Evolutionary conservation across 2,113 vertebrate genomes (phyloP), one percentile per base, ranked within the genome.

Genomic region (Apodemus sylvaticus): DNA sequence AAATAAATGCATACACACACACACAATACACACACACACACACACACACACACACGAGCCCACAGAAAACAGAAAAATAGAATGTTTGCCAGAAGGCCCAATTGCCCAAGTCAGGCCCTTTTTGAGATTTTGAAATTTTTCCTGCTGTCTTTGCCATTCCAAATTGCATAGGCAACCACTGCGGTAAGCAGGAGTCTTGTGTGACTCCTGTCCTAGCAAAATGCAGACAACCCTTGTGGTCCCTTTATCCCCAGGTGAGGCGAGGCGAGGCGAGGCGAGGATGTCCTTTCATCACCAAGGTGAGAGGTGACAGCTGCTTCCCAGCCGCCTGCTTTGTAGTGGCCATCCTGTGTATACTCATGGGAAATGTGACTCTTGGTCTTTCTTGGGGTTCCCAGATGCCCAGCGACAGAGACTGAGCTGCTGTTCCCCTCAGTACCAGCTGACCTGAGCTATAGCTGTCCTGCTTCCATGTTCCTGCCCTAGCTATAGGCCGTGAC

Each of bases 141-240:
- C 53, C 5, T 16, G 3, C 26, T 10, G 0, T 36, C n/a, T 55
- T 29, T 51, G 60, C 91, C 31, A 12, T 24, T 39, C 7, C 5
- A 36, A 31, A 13, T 5, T 45, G 0, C 26, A 9, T 4, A 14
- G 39, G 26, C 0, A 0, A 24, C 31, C 5, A 0, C n/a, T n/a
- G 34, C 76, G 29, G 36, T 34, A 48, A 2, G 34, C 36, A 26
- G 20, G 22, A 14, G 13, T 58, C 79, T 82, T 34, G 17, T 9
- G 53, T 11, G 48, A 2, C 10, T 64, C 19, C 24, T 48, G 0
- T 20, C 42, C 31, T n/a, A 12, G 58, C 17, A 29, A 83, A 22
- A 83, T 60, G 42, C 7, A 16, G n/a, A n/a, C 55, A 39, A 11
- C 48, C 86, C 5, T 17, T 55, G 16, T n/a, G 53, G 13, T 0